Evolutionary conservation across 1,140 invertebrate species (phyloP).

Genomic region (Ctenoplectra terminalis): DNA sequence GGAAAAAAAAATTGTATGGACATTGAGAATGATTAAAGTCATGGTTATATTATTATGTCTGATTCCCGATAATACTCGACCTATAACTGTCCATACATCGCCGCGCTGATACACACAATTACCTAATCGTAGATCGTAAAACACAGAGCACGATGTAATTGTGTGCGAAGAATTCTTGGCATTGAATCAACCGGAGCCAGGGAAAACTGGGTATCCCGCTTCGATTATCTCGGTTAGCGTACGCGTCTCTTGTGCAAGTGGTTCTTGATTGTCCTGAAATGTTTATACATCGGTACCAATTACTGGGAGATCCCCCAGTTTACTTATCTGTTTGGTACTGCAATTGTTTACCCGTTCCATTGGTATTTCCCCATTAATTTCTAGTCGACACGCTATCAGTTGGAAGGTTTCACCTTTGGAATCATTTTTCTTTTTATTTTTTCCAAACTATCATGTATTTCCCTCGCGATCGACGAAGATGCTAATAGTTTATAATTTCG

Average conservation of each 20-base stretch:
- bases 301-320: neutral
- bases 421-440: too few relatives aligned
- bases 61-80: neutral
- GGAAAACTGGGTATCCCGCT: conserved; percentile 42
- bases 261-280: conserved; percentile 7
- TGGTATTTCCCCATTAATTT: neutral
- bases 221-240: conserved; percentile 28
- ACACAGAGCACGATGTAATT: neutral
- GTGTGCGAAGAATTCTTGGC: conserved; percentile 40
- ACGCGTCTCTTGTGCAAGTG: neutral
- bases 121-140: conserved; percentile 12
- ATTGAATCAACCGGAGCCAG: conserved; percentile 33
- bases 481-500: neutral
- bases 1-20: too few relatives aligned
- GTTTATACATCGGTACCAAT: neutral
- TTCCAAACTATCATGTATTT: too few relatives aligned
- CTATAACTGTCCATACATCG: neutral
- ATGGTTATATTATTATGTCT: neutral
- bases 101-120: neutral
- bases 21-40: neutral
- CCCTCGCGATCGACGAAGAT: too few relatives aligned
- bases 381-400: too few relatives aligned
- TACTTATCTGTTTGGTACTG: neutral
- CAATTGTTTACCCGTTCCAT: neutral
- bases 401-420: too few relatives aligned